Evolutionary conservation across 2,888 invertebrate species (phyloP), one percentile per base, ranked within the genome.

Genomic region (Sminthurides aquaticus): DNA sequence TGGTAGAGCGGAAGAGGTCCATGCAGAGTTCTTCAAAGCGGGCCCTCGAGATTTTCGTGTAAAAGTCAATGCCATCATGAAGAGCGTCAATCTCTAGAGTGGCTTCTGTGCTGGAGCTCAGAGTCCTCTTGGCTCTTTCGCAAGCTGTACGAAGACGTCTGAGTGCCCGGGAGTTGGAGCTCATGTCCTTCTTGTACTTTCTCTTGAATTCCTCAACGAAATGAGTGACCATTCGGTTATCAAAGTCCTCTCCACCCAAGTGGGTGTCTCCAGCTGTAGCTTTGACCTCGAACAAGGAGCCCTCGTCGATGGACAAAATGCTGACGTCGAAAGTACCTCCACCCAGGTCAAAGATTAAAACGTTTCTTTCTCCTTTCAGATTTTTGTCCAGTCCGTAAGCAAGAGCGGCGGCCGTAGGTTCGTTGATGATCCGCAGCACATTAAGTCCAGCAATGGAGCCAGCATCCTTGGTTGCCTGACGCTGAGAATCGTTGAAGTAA

Each of bases 391-490:
- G 77, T 22, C 93, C 92, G 75, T 93, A 91, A 65, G 91, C 90
- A 65, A 91, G 79, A 52, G 91, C 91, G 20, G 91, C 91, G 0
- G 90, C 90, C 2, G 92, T 94, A 11, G 92, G 93, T 78, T 94
- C 92, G 77, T 92, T 91, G 73, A 92, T 90, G 68, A 94, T 92
- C 75, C 93, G 84, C 49, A 93, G 81, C 2, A 95, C 91, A 78
- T 92, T 92, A 26, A 95, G 78, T 1, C 89, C 92, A 25, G 93
- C 87, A 76, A 81, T 88, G 20, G 81, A 82, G 1, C 93, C 93
- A 15, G 92, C 91, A 79, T 94, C 93, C 76, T 86, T n/a, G n/a
- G n/a, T n/a, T n/a, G n/a, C n/a, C n/a, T n/a, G n/a, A n/a, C n/a
- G n/a, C n/a, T n/a, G n/a, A n/a, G n/a, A n/a, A n/a, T n/a, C n/a